Base-by-base conservation (phyloP, 2,888 invertebrate species). In the Drosophila niveifrons region DNA sequence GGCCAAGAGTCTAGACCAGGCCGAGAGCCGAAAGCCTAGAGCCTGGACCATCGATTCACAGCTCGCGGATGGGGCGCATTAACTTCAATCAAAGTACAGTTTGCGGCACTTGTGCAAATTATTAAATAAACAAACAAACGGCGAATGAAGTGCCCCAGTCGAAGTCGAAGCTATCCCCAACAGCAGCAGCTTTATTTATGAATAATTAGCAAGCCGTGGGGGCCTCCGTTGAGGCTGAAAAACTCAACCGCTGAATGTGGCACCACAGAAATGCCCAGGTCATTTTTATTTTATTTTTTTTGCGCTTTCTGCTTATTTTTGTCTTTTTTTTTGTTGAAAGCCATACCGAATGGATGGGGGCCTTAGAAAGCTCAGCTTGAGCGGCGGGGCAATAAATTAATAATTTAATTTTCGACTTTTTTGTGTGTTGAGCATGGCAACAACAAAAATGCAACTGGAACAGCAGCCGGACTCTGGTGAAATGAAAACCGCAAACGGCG, bases 381-480 rank as follows among this genome's bases (percentile, higher is more conserved):
- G 79, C 79, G 75, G 73, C 71, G 70, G 73, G 73, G 86, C 86
- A 88, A 88, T 90, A 90, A 88, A 90, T 90, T 90, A 90, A 90
- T 88, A 90, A 88, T 88, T 88, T 90, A 85, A 90, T 88, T 88
- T 90, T 90, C 82, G 78, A 88, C 89, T 84, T 87, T 90, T 90
- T 87, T 88, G 76, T 75, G 82, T 78, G 80, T 84, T 78, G 80
- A 71, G 63, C 57, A 23, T 74, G 55, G 43, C 61, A 57, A 65
- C 70, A 68, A 59, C 69, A 76, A 66, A 51, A 87, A 62, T 81
- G 84, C 77, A 75, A 44, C 65, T 51, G 48, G 62, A 66, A 39
- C 47, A 15, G 51, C 64, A 50, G 34, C 63, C 53, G 65, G 53
- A 57, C 51, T 50, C 76, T 55, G 71, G 57, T 34, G 41, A 41